Conservation (phyloP, 2,113 vertebrate genomes). For the Melanostigma gelatinosum region DNA sequence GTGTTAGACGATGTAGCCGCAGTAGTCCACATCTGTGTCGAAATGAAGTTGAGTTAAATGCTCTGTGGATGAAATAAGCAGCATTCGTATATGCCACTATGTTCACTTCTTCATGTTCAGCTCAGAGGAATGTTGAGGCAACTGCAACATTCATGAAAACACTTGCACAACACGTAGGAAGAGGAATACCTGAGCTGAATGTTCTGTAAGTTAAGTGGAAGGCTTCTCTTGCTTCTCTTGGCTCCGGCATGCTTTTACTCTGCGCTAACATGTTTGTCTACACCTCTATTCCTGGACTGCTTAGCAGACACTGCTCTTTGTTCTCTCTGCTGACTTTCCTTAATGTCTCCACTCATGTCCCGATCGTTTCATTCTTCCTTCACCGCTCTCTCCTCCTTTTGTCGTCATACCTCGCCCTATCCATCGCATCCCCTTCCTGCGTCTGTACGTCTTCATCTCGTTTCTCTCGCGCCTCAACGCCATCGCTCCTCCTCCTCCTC, state of each 20-base stretch:
- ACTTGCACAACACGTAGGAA: background rate
- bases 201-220: conserved; percentile 9
- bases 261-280: conserved; percentile 13
- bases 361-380: background rate
- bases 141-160: background rate
- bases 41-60: background rate
- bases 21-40: background rate
- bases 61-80: no score
- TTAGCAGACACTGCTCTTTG: conserved; percentile 17
- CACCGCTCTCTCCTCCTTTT: background rate
- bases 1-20: background rate
- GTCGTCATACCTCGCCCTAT: background rate
- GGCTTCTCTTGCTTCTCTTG: conserved; percentile 48
- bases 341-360: background rate
- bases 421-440: background rate
- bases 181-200: background rate
- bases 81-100: background rate
- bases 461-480: background rate
- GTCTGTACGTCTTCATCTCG: conserved; percentile 7
- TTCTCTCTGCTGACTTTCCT: conserved; percentile 18
- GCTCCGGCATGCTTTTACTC: conserved; percentile 47
- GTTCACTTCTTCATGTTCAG: background rate
- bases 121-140: background rate
- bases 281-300: background rate
- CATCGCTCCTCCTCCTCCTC: background rate